Conservation (phyloP, 2,888 invertebrate genomes). For the Thumatha senex region DNA sequence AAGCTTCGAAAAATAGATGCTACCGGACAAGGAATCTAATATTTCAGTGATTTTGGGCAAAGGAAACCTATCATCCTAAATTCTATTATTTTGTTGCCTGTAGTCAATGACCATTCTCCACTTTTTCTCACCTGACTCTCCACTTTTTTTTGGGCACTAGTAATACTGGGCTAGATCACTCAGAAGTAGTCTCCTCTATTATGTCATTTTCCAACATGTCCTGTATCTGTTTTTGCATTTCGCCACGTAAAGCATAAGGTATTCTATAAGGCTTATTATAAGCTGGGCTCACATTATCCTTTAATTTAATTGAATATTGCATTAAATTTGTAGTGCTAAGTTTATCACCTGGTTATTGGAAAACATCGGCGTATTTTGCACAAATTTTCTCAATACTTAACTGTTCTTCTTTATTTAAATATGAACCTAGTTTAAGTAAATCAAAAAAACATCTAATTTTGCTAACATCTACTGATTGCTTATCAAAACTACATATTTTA, state of each 20-base stretch:
- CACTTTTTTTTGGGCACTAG: not conserved
- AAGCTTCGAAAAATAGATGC: not conserved
- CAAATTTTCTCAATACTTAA: not conserved
- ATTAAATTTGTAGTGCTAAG: not conserved
- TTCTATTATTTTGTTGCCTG: not conserved
- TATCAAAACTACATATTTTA: too few species aligned
- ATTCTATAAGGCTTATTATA: slow-evolving; percentile 3
- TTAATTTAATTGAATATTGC: not conserved
- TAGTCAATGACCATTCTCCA: not conserved
- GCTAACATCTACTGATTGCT: too few species aligned
- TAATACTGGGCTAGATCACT: slow-evolving; percentile 3
- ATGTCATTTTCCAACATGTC: slow-evolving; percentile 3
- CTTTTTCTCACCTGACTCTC: not conserved
- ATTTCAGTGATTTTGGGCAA: not conserved
- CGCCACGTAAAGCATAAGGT: not conserved
- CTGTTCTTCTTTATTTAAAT: too few species aligned
- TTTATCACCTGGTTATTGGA: not conserved
- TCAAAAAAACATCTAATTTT: too few species aligned
- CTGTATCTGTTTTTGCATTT: slow-evolving; percentile 3
- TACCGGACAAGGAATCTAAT: not conserved
- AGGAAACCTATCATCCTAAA: not conserved
- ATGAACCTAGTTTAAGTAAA: not conserved
- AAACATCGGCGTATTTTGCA: slow-evolving; percentile 4
- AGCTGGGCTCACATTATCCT: not conserved
- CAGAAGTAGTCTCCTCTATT: slow-evolving; percentile 4